Percentiles rank a stretch among this genome's conserved stretches.
Evolutionary conservation across 1,140 invertebrate species (phyloP).

Genomic region (Mya arenaria): DNA sequence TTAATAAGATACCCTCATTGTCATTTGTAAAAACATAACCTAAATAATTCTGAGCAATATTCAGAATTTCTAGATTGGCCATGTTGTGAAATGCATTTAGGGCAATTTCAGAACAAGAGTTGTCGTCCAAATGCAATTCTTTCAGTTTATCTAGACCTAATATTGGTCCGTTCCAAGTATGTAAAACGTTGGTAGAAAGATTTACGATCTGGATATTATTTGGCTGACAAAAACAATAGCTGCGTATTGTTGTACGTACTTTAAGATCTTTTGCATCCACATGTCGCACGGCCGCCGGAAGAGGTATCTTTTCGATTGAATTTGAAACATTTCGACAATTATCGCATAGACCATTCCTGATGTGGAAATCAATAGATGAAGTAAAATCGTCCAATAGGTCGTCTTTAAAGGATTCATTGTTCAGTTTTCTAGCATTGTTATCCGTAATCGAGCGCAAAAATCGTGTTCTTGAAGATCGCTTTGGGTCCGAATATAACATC

Average conservation of each 20-base stretch:
- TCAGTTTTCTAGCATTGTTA: background rate
- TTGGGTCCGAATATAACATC: too few relatives aligned
- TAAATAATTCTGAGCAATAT: background rate
- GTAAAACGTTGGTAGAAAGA: background rate
- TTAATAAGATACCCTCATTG: background rate
- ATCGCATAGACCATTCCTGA: background rate
- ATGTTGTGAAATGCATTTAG: background rate
- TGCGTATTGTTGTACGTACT: background rate
- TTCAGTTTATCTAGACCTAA: background rate
- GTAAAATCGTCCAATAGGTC: background rate
- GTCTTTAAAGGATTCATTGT: background rate
- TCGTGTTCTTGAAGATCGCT: too few relatives aligned
- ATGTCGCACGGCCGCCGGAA: background rate
- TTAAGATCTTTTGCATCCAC: background rate
- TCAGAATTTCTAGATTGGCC: background rate
- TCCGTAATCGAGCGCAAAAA: too few relatives aligned
- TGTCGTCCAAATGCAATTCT: background rate
- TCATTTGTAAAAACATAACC: conserved; percentile 1
- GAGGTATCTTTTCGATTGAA: background rate
- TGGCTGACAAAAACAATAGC: background rate
- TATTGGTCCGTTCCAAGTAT: background rate
- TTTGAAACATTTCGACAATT: background rate
- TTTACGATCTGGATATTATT: background rate
- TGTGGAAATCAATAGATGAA: background rate
- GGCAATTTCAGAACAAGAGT: background rate